Evolutionary conservation across 2,797 vertebrate genomes (phyloP).

Genomic region (Dicrostonyx torquatus): DNA sequence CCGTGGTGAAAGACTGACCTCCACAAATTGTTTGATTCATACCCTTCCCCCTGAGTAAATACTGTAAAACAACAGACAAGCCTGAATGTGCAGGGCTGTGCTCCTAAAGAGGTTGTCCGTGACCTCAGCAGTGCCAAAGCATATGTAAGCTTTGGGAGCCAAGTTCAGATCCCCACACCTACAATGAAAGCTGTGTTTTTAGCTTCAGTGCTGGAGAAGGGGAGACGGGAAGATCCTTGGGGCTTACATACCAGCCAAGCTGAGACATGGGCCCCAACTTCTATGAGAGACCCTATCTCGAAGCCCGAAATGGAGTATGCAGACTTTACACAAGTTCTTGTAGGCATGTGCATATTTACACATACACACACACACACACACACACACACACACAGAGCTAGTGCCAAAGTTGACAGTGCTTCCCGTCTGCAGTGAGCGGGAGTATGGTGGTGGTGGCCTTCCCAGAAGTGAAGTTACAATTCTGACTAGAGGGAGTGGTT

Average conservation of each 20-base stretch:
- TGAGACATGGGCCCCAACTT: not conserved
- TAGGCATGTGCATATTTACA: not conserved
- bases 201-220: not conserved
- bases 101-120: not conserved
- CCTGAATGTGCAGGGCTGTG: no score
- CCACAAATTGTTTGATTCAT: no score
- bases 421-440: not conserved
- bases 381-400: not conserved
- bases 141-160: no score
- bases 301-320: not conserved
- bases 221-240: not conserved
- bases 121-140: not conserved
- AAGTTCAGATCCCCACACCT: not conserved
- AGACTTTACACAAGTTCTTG: not conserved
- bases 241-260: not conserved
- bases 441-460: not conserved
- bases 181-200: not conserved
- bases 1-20: no score
- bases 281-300: not conserved
- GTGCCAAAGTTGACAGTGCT: not conserved
- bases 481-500: not conserved
- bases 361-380: no score
- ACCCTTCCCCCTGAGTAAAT: not conserved
- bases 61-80: not conserved
- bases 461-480: not conserved